A percentile compares a stretch with the other conserved stretches of the same genome.
These are phyloP conservation scores for Xiphophorus maculatus DNA, from an alignment of 2,113 vertebrate species.

Conservation along the genomic window DNA sequence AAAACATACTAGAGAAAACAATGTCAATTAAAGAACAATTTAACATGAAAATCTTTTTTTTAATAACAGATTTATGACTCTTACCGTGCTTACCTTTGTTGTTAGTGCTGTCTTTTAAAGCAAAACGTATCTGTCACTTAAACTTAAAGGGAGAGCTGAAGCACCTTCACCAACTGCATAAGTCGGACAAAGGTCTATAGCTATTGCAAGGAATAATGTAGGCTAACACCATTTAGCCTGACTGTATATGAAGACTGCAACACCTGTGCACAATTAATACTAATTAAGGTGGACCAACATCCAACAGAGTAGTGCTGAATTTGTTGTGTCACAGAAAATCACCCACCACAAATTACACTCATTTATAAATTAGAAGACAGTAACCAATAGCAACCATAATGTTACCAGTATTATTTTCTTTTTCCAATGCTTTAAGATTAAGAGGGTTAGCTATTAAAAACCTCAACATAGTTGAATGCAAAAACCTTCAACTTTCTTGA, in stretches of 20 bases:
- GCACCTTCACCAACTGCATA: background rate
- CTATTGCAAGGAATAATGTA: background rate
- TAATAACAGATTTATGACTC: background rate
- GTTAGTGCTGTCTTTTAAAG: background rate
- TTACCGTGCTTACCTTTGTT: background rate
- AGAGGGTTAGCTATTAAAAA: background rate
- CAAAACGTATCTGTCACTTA: background rate
- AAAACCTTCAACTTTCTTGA: background rate
- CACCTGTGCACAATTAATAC: background rate
- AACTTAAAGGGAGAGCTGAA: background rate
- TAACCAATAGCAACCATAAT: background rate
- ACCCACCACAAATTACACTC: background rate
- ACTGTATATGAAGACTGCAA: background rate
- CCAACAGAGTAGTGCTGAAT: no score
- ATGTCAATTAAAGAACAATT: background rate
- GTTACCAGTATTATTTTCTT: background rate
- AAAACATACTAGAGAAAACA: background rate
- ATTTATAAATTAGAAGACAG: background rate
- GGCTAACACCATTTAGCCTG: background rate
- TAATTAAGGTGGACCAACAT: background rate
- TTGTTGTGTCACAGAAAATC: background rate
- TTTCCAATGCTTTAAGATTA: background rate
- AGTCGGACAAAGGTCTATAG: background rate
- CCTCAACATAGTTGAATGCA: background rate
- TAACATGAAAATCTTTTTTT: background rate